Evolutionary conservation across 2,888 invertebrate species (phyloP).

Genomic region (Phanerotoma sp.): DNA sequence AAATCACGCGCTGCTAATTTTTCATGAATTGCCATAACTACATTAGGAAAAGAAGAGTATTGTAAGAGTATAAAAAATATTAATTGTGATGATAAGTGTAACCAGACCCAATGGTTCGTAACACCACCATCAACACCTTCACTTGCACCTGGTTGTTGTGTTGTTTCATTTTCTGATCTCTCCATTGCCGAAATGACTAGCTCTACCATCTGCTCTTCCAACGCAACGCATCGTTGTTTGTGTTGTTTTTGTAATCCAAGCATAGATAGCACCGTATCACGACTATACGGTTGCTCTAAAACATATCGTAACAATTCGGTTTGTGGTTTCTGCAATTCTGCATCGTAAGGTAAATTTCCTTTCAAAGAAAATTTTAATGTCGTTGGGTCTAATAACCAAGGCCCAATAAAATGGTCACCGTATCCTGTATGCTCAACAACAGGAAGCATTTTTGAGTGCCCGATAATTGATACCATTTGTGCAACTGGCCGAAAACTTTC

Average conservation of each 20-base stretch:
- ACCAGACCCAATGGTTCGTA: conserved; percentile 82
- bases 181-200: conserved; percentile 91
- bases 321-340: conserved; percentile 85
- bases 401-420: conserved; percentile 85
- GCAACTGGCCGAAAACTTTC: conserved; percentile 92
- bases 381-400: conserved; percentile 89
- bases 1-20: conserved; percentile 80
- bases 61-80: conserved; percentile 95
- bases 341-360: conserved; percentile 83
- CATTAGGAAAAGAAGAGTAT: conserved; percentile 90
- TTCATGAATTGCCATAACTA: conserved; percentile 85
- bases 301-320: conserved; percentile 85
- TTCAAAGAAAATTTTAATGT: conserved; percentile 72
- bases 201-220: conserved; percentile 92
- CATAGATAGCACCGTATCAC: conserved; percentile 96
- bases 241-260: conserved; percentile 90
- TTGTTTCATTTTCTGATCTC: conserved; percentile 72
- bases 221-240: conserved; percentile 81
- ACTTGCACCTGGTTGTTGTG: conserved; percentile 57
- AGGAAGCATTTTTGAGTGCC: conserved; percentile 87
- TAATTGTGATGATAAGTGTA: conserved; percentile 89
- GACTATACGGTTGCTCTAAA: conserved; percentile 90
- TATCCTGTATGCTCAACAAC: conserved; percentile 93
- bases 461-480: conserved; percentile 94
- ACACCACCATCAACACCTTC: conserved; percentile 64